phyloP scores from a whole-genome alignment of 2,797 vertebrate species.

The Anguilla obscura region DNA sequence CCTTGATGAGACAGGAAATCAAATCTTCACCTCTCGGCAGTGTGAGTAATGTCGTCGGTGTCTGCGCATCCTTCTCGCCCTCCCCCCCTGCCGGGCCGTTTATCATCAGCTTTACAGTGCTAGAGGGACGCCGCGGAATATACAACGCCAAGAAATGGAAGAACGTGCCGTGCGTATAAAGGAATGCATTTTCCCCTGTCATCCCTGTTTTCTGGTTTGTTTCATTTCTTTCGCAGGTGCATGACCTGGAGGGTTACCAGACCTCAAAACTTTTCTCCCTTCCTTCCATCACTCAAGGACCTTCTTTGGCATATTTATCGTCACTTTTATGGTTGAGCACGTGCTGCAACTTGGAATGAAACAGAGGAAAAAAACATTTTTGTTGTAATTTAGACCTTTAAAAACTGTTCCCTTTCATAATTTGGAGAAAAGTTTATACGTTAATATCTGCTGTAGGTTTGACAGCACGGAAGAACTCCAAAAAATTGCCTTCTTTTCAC shows the following conservation, averaged over 20 bases:
- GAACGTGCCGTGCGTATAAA: not conserved
- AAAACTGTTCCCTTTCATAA: not conserved
- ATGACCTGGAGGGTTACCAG: not conserved
- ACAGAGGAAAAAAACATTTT: not conserved
- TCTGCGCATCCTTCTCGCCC: conserved; percentile 22
- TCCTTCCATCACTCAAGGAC: not conserved
- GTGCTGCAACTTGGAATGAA: not conserved
- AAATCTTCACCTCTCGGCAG: conserved; percentile 32
- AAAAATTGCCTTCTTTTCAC: conserved; percentile 3
- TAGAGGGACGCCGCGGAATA: not conserved
- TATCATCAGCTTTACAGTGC: conserved; percentile 19
- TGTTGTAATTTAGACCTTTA: not conserved
- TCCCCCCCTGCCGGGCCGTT: conserved; percentile 22
- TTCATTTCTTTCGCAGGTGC: conserved; percentile 13
- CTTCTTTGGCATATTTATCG: not conserved
- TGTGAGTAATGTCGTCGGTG: conserved; percentile 34
- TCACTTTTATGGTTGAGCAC: not conserved
- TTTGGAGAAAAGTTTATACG: not conserved
- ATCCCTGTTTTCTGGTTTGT: not conserved
- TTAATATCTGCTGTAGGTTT: not conserved
- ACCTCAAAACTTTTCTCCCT: not conserved
- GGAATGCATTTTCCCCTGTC: not conserved
- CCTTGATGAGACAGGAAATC: conserved; percentile 42
- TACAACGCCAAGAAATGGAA: not conserved
- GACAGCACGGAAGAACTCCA: not conserved